phyloP scores from a whole-genome alignment of 2,797 vertebrate species.

The Acanthornis magna region DNA sequence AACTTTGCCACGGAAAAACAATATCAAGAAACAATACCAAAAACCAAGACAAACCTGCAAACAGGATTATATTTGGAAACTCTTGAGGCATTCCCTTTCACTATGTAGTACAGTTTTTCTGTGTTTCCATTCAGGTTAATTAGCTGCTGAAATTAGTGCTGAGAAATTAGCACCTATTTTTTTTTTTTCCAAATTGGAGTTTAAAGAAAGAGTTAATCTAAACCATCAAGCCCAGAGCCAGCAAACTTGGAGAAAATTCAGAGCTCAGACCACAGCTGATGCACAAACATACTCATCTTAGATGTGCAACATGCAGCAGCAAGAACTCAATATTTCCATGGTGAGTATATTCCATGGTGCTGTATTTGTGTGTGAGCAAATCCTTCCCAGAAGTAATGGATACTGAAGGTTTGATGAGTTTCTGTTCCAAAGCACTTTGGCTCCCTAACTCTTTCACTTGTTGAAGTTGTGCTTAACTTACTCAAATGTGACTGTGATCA shows the following conservation, averaged over 20 bases:
- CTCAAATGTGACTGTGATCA: neutral
- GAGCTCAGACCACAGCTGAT: neutral
- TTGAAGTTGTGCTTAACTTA: neutral
- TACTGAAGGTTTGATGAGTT: neutral
- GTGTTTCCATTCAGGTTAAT: neutral
- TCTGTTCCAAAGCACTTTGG: neutral
- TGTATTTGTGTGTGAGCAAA: conserved; percentile 25
- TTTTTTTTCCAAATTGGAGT: neutral
- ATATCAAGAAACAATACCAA: neutral
- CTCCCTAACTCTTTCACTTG: neutral
- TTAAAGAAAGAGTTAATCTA: neutral
- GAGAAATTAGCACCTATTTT: neutral
- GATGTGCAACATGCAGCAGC: neutral
- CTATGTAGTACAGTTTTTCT: neutral
- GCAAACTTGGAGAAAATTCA: neutral
- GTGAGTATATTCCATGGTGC: neutral
- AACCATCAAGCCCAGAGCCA: neutral
- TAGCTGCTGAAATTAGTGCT: neutral
- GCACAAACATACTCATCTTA: neutral
- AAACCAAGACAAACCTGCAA: neutral
- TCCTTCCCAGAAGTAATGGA: neutral
- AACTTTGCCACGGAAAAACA: neutral
- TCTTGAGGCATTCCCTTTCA: neutral
- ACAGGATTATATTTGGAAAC: neutral
- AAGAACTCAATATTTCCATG: neutral